phyloP scores from a whole-genome alignment of 2,113 vertebrate genomes.

The Erythrolamprus reginae region DNA sequence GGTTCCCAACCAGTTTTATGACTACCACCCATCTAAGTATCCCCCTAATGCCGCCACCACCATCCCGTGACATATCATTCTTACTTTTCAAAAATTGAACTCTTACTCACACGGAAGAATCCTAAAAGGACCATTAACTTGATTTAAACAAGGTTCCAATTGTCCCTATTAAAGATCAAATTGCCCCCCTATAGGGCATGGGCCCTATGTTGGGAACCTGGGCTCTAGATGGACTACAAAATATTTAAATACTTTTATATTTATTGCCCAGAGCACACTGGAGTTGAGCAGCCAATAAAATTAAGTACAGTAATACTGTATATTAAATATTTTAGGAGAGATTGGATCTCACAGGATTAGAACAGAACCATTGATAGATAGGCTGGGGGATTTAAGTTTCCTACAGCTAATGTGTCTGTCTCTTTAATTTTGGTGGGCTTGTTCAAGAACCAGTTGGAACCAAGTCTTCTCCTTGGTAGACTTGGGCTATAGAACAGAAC shows the following conservation, averaged over 20 bases:
- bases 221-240: not conserved
- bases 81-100: too few relatives aligned
- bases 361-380: not conserved
- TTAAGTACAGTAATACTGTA: not conserved
- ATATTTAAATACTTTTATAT: not conserved
- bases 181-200: too few relatives aligned
- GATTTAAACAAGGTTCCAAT: too few relatives aligned
- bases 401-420: not conserved
- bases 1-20: too few relatives aligned
- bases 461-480: not conserved
- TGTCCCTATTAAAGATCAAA: too few relatives aligned
- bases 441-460: not conserved
- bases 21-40: too few relatives aligned
- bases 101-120: too few relatives aligned
- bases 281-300: not conserved
- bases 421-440: not conserved
- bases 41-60: too few relatives aligned
- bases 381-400: not conserved
- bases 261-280: not conserved
- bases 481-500: too few relatives aligned
- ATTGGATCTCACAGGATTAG: not conserved
- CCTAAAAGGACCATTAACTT: too few relatives aligned
- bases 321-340: not conserved
- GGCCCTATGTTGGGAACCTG: too few relatives aligned
- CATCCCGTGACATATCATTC: too few relatives aligned